Evolutionary conservation across 2,888 invertebrate genomes (phyloP).

Genomic region (Podotricha telesiphe): DNA sequence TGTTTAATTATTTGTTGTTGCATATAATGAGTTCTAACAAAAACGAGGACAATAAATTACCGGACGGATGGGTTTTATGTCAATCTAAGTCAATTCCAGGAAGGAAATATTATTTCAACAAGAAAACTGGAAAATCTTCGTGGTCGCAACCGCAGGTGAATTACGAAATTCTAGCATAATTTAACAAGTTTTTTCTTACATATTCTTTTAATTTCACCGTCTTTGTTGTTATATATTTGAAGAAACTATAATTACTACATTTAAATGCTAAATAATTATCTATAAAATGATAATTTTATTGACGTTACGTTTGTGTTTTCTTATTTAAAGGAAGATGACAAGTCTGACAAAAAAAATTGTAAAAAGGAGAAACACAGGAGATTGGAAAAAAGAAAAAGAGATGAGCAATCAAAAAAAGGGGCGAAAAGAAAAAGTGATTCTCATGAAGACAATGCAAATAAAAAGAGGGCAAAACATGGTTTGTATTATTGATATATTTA

Average conservation of each 20-base stretch:
- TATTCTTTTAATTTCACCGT: constrained; percentile 10
- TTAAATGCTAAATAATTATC: background rate
- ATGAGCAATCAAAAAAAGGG: constrained; percentile 57
- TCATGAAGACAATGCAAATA: constrained; percentile 51
- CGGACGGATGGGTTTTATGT: constrained; percentile 78
- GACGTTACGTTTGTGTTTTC: constrained; percentile 36
- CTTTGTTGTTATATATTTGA: background rate
- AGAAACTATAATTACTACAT: background rate
- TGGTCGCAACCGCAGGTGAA: constrained; percentile 77
- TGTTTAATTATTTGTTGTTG: constrained; percentile 40
- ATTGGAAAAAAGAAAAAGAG: constrained; percentile 57
- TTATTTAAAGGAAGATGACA: constrained; percentile 61
- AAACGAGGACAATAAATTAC: constrained; percentile 65
- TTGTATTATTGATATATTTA: constrained; percentile 1
- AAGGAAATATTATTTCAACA: constrained; percentile 77
- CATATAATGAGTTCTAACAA: constrained; percentile 67
- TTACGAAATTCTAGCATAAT: constrained; percentile 53
- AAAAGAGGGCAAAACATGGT: constrained; percentile 64
- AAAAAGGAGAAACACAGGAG: constrained; percentile 57
- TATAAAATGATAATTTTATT: background rate
- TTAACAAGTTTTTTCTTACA: constrained; percentile 17
- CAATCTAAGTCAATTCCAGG: constrained; percentile 74
- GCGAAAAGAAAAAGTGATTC: constrained; percentile 69
- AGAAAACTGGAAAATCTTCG: constrained; percentile 75
- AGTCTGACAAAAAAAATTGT: constrained; percentile 53